Conservation (phyloP, 2,797 vertebrate species). For the Coracias cyanogaster region DNA sequence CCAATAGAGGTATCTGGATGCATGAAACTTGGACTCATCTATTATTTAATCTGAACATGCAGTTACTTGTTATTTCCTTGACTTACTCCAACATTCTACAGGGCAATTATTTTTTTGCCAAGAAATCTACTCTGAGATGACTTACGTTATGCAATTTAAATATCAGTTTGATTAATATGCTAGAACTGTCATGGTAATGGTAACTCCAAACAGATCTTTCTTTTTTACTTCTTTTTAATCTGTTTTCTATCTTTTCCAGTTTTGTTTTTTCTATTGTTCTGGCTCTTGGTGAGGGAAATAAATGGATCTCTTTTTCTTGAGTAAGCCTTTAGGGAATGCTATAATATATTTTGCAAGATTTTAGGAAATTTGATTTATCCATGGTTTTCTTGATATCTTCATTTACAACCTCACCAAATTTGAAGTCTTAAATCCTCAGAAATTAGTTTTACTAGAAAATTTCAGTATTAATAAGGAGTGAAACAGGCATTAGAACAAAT, state of each 20-base stretch:
- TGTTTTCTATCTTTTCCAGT: background rate
- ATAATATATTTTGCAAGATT: conserved; percentile 16
- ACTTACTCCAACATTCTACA: background rate
- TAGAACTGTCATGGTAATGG: background rate
- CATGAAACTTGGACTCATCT: background rate
- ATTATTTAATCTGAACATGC: background rate
- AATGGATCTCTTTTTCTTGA: background rate
- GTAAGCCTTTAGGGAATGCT: background rate
- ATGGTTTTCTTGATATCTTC: conserved; percentile 26
- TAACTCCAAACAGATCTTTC: background rate
- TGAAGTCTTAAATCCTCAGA: background rate
- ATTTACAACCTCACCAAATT: conserved; percentile 7
- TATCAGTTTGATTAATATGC: background rate
- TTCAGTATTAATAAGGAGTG: background rate
- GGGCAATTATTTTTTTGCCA: background rate
- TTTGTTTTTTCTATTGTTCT: background rate
- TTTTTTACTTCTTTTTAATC: background rate
- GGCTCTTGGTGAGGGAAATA: background rate
- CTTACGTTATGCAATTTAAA: background rate
- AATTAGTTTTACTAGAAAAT: background rate
- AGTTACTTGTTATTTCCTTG: background rate
- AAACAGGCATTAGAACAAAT: background rate
- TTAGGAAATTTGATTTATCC: conserved; percentile 9
- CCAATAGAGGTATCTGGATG: background rate
- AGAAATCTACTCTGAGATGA: background rate